Evolutionary conservation across 2,888 invertebrate genomes (phyloP).

Genomic region (Odontothrips loti): DNA sequence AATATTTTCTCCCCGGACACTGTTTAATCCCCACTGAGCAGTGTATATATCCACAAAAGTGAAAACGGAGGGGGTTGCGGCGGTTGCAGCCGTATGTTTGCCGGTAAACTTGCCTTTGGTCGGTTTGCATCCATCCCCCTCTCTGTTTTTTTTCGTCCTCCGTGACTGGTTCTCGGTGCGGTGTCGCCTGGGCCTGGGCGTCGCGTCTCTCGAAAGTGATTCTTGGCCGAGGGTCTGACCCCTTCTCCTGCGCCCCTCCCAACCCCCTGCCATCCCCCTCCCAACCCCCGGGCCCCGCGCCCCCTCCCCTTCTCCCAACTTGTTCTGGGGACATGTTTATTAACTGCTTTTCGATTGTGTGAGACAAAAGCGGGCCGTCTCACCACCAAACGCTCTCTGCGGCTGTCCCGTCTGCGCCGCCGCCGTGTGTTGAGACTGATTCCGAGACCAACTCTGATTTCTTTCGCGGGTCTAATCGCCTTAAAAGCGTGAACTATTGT

Average conservation of each 20-base stretch:
- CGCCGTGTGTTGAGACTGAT: not conserved
- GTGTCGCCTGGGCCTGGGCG: not conserved
- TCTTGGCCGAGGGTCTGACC: not conserved
- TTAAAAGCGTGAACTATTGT: not conserved
- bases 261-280: not conserved
- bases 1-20: not conserved
- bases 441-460: not conserved
- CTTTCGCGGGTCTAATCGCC: not conserved
- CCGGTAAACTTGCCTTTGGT: not conserved
- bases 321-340: slow-evolving; percentile 18
- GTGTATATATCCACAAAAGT: too few species aligned
- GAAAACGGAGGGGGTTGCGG: not conserved
- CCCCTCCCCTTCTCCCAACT: not conserved
- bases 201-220: slow-evolving; percentile 1
- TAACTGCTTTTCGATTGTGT: slow-evolving; percentile 23
- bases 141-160: not conserved
- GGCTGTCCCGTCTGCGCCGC: not conserved
- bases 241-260: not conserved
- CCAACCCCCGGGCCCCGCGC: not conserved
- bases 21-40: not conserved
- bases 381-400: not conserved
- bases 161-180: not conserved
- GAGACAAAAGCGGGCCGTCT: not conserved
- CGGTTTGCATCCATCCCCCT: not conserved
- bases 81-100: not conserved